phyloP scores from a whole-genome alignment of 2,113 vertebrate genomes.

The Saccopteryx leptura region DNA sequence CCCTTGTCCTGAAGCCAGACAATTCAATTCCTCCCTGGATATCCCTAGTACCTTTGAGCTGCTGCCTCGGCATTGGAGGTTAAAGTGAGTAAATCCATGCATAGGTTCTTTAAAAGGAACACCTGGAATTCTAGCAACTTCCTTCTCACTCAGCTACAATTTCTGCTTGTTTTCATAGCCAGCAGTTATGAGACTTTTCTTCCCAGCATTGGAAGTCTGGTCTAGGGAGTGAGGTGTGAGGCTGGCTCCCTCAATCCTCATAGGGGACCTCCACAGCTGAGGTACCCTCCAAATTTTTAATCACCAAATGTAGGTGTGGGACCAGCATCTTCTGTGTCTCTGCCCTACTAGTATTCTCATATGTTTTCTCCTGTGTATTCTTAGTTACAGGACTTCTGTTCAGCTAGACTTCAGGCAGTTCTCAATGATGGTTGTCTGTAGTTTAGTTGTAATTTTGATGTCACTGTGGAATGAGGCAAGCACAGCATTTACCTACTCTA shows the following conservation, averaged over 20 bases:
- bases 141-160: not conserved
- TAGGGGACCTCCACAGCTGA: not conserved
- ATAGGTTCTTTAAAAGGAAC: not conserved
- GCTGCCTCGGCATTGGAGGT: not conserved
- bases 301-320: not conserved
- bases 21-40: not conserved
- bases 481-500: not conserved
- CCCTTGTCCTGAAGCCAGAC: not conserved
- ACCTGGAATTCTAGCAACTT: not conserved
- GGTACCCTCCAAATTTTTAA: not conserved
- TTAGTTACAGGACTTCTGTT: not conserved
- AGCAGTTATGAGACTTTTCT: not conserved
- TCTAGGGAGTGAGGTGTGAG: not conserved
- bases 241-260: not conserved
- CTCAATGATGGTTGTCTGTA: not conserved
- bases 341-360: not conserved
- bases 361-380: not conserved
- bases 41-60: not conserved
- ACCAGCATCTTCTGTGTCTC: not conserved
- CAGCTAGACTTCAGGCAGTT: not conserved
- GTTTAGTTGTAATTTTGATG: not conserved
- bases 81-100: not conserved
- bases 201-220: not conserved
- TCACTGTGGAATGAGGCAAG: not conserved
- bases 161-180: not conserved